A percentile compares a stretch with the other conserved stretches of the same genome.
These are phyloP conservation scores for Hypothenemus hampei DNA, from an alignment of 1,140 invertebrate genomes.

Conservation along the genomic window DNA sequence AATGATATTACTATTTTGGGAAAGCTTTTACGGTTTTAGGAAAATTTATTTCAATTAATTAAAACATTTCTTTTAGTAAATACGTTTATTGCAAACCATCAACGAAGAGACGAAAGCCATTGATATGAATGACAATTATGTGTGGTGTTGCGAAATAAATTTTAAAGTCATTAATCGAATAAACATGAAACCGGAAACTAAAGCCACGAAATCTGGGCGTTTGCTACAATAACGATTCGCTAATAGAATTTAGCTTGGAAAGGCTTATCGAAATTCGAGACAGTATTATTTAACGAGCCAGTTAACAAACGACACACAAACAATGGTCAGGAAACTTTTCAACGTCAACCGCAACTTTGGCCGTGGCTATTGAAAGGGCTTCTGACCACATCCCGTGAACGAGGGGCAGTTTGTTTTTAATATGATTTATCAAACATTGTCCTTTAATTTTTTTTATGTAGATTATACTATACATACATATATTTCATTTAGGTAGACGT, in stretches of 20 bases:
- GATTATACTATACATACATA: no score
- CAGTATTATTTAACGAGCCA: conserved; percentile 40
- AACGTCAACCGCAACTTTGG: conserved; percentile 36
- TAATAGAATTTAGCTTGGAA: conserved; percentile 33
- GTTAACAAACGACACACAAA: conserved; percentile 42
- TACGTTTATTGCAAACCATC: no score
- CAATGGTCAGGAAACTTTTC: conserved; percentile 41
- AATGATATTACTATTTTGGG: no score
- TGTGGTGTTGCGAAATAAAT: no score
- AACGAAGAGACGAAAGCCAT: no score
- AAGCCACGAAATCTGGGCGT: conserved; percentile 14
- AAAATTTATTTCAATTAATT: no score
- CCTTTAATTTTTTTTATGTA: no score
- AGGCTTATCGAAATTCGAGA: conserved; percentile 33
- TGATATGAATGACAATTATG: no score
- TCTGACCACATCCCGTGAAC: conserved; percentile 36
- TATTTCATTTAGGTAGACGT: no score
- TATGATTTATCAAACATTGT: no score
- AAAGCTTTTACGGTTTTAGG: no score
- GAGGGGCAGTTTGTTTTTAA: background rate
- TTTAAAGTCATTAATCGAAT: conserved; percentile 17
- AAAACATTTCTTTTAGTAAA: no score
- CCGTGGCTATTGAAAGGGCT: conserved; percentile 32
- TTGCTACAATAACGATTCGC: conserved; percentile 15
- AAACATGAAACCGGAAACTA: conserved; percentile 25